Conservation (phyloP, 2,888 invertebrate species). For the Phyto melanocephala region DNA sequence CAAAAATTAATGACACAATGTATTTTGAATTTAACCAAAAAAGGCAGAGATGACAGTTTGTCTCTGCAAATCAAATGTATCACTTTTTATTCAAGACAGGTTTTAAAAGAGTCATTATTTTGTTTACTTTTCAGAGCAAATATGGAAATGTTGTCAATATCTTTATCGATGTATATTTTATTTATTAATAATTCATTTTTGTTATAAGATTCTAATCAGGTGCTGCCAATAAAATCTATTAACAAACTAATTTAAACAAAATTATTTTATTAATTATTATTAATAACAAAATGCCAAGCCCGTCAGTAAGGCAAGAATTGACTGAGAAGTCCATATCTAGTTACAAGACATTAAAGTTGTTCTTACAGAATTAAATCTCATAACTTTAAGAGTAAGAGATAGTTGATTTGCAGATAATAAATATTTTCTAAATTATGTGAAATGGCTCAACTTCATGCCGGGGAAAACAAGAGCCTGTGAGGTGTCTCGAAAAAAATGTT, state of each 20-base stretch:
- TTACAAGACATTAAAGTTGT: no score
- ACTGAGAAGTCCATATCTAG: no score
- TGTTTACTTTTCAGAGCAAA: neutral
- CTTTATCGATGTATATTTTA: slow-evolving; percentile 9
- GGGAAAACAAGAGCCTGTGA: no score
- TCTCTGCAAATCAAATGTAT: neutral
- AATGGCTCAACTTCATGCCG: no score
- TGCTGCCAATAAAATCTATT: slow-evolving; percentile 39
- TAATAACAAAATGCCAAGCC: neutral
- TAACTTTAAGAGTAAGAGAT: no score
- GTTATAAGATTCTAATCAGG: slow-evolving; percentile 40
- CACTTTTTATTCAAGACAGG: slow-evolving; percentile 17
- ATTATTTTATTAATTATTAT: slow-evolving; percentile 42
- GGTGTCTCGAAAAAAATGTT: no score
- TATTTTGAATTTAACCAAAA: slow-evolving; percentile 1
- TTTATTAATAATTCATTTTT: neutral
- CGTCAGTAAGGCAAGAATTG: no score
- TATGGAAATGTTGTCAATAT: neutral
- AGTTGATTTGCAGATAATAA: no score
- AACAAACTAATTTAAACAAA: slow-evolving; percentile 46
- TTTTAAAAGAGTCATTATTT: slow-evolving; percentile 1
- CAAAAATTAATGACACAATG: neutral
- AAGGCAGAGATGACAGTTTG: neutral
- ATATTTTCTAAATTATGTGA: no score
- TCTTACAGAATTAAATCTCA: no score